Percentiles rank a stretch among this genome's conserved stretches.
Evolutionary conservation across 2,888 invertebrate genomes (phyloP).

Genomic region (Phymatocera aterrima): DNA sequence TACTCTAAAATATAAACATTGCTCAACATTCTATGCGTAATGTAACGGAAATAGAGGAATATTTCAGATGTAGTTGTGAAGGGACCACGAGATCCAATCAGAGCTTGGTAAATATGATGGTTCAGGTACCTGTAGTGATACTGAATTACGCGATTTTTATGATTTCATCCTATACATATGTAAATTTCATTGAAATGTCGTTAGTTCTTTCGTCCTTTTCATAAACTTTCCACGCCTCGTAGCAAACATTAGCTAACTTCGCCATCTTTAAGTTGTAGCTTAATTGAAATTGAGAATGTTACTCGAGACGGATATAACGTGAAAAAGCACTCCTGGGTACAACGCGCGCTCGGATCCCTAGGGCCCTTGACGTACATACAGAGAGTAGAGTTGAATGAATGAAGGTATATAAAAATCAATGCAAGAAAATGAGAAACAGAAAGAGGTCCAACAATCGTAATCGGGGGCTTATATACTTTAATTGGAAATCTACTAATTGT

Average conservation of each 20-base stretch:
- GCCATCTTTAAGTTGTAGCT: not conserved
- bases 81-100: not conserved
- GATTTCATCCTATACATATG: not conserved
- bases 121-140: not conserved
- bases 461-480: not conserved
- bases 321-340: too few species aligned
- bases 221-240: not conserved
- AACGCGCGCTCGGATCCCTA: not conserved
- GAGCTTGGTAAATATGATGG: not conserved
- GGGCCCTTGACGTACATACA: not conserved
- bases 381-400: slow-evolving; percentile 28
- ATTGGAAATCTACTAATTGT: not conserved
- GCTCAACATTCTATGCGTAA: not conserved
- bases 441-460: not conserved
- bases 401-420: not conserved
- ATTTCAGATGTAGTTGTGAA: not conserved
- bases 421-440: not conserved
- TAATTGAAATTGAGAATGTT: not conserved
- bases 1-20: not conserved
- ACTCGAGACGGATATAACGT: not conserved
- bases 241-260: not conserved
- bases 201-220: not conserved
- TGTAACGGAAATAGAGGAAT: not conserved
- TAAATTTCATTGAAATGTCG: not conserved
- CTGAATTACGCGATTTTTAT: not conserved